Conservation (phyloP, 2,888 invertebrate genomes). For the Colletes collaris region DNA sequence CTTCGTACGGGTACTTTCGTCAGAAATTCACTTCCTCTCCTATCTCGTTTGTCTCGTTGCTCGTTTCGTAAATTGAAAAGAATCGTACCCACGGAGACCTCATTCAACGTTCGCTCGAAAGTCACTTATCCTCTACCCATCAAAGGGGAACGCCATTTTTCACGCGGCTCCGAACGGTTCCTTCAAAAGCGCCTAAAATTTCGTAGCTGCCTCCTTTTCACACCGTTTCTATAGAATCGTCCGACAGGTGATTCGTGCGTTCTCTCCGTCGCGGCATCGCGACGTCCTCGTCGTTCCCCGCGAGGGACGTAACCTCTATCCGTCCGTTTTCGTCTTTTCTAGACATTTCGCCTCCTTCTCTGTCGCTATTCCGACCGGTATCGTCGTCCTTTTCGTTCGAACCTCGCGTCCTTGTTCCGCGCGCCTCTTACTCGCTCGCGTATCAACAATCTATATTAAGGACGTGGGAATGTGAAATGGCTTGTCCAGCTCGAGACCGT, state of each 20-base stretch:
- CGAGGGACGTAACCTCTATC: constrained; percentile 48
- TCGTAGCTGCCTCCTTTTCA: constrained; percentile 63
- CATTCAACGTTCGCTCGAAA: too few relatives aligned
- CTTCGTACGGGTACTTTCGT: too few relatives aligned
- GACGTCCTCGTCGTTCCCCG: constrained; percentile 22
- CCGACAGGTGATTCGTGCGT: constrained; percentile 35
- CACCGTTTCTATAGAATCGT: constrained; percentile 10
- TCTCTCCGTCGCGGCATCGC: constrained; percentile 31
- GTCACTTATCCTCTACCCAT: neutral
- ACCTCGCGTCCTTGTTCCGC: constrained; percentile 31
- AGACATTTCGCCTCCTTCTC: constrained; percentile 15
- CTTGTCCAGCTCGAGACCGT: constrained; percentile 66
- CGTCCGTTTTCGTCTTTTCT: constrained; percentile 50
- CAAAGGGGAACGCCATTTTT: constrained; percentile 6
- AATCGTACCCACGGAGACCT: too few relatives aligned
- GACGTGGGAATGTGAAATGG: constrained; percentile 80
- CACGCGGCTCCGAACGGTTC: neutral
- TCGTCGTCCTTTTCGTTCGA: constrained; percentile 39
- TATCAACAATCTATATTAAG: constrained; percentile 80
- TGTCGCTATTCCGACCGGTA: constrained; percentile 25
- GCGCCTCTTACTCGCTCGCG: constrained; percentile 56
- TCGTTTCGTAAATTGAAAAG: too few relatives aligned
- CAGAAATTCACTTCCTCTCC: too few relatives aligned
- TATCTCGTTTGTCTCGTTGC: too few relatives aligned
- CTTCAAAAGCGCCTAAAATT: constrained; percentile 15